Conservation (phyloP, 1,140 invertebrate genomes). For the Cyclina sinensis region DNA sequence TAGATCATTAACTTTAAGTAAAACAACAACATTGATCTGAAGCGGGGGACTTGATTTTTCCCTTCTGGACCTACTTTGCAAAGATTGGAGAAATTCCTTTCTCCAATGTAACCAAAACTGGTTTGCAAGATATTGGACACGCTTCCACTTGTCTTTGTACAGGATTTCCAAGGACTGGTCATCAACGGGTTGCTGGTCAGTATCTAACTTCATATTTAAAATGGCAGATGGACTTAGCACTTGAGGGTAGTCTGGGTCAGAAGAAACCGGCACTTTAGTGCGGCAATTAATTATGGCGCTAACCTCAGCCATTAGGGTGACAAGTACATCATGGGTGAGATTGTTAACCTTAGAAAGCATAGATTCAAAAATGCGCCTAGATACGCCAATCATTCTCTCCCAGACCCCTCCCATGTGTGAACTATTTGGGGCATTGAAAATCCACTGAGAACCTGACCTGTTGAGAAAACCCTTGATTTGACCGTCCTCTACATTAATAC, state of each 20-base stretch:
- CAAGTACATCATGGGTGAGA: slow-evolving; percentile 71
- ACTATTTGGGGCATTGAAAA: slow-evolving; percentile 64
- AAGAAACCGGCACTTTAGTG: slow-evolving; percentile 62
- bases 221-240: slow-evolving; percentile 10
- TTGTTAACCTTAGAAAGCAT: slow-evolving; percentile 54
- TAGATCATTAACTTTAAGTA: neutral
- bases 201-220: neutral
- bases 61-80: slow-evolving; percentile 34
- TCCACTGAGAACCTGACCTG: slow-evolving; percentile 5
- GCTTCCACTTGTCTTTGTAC: slow-evolving; percentile 9
- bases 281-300: slow-evolving; percentile 66
- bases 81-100: slow-evolving; percentile 27
- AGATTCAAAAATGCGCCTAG: slow-evolving; percentile 59
- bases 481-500: slow-evolving; percentile 43
- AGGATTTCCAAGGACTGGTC: neutral
- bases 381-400: slow-evolving; percentile 71
- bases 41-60: neutral
- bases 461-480: slow-evolving; percentile 17
- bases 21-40: neutral
- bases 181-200: neutral
- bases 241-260: slow-evolving; percentile 50
- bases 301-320: slow-evolving; percentile 68
- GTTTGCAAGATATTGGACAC: slow-evolving; percentile 42
- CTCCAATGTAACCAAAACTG: slow-evolving; percentile 38
- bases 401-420: slow-evolving; percentile 68